These are phyloP conservation scores for Argyresthia albistria DNA, from an alignment of 2,888 invertebrate genomes.

Conservation along the genomic window DNA sequence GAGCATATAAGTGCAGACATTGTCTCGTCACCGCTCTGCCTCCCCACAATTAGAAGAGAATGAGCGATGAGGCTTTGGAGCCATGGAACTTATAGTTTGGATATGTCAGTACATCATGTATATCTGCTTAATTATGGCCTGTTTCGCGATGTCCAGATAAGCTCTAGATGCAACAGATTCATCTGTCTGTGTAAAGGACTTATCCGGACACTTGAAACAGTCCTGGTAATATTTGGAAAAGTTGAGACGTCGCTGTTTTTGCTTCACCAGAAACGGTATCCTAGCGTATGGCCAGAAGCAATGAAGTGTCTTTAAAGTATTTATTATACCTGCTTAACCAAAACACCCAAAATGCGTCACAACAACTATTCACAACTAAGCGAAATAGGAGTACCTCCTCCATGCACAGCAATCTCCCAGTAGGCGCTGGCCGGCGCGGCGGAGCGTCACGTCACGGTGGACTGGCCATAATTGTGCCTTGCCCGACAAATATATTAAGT, in stretches of 20 bases:
- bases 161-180: no score
- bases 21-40: slow-evolving; percentile 40
- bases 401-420: slow-evolving; percentile 16
- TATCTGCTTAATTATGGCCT: no score
- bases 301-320: no score
- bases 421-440: slow-evolving; percentile 20
- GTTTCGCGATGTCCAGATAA: no score
- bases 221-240: no score
- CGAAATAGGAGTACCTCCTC: slow-evolving; percentile 16
- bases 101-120: no score
- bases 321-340: no score
- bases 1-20: slow-evolving; percentile 42
- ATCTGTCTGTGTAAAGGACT: no score
- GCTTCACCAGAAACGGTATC: no score
- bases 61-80: slow-evolving; percentile 23
- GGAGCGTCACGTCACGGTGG: slow-evolving; percentile 45
- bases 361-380: neutral
- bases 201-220: no score
- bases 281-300: no score
- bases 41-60: slow-evolving; percentile 36
- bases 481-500: slow-evolving; percentile 51
- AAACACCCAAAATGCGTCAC: slow-evolving; percentile 7
- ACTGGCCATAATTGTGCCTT: slow-evolving; percentile 43
- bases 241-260: no score
- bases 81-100: slow-evolving; percentile 3